Evolutionary conservation across 2,113 vertebrate genomes (phyloP).

Genomic region (Alces alces): DNA sequence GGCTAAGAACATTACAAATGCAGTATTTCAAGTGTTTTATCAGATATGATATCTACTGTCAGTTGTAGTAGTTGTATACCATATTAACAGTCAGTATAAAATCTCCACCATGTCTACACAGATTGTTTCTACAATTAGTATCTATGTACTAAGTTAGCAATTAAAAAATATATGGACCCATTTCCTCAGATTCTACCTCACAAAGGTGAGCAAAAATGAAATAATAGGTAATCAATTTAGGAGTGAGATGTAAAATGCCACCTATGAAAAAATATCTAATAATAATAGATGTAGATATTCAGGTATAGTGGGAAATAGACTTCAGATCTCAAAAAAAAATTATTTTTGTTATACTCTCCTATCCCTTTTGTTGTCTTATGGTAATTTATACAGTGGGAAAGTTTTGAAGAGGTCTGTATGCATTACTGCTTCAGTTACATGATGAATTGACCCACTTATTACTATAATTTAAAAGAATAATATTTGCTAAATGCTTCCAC

Average conservation of each 20-base stretch:
- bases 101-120: slow-evolving; percentile 11
- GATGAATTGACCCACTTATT: not conserved
- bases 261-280: not conserved
- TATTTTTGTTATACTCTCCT: not conserved
- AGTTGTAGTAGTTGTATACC: not conserved
- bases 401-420: not conserved
- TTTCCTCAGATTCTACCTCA: slow-evolving; percentile 38
- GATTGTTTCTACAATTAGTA: slow-evolving; percentile 56
- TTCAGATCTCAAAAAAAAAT: not conserved
- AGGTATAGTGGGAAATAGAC: not conserved
- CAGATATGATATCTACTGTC: not conserved
- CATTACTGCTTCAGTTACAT: not conserved
- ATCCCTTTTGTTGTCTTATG: not conserved
- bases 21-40: not conserved
- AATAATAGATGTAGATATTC: not conserved
- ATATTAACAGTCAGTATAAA: not conserved
- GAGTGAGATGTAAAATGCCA: not conserved
- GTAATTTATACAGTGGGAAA: not conserved
- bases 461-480: not conserved
- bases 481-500: not conserved
- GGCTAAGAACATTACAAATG: not conserved
- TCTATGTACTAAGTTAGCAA: slow-evolving; percentile 63
- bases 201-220: slow-evolving; percentile 30
- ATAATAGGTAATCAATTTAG: not conserved
- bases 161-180: slow-evolving; percentile 46